These are phyloP conservation scores for Chesias legatella DNA, from an alignment of 2,888 invertebrate species.

Conservation along the genomic window DNA sequence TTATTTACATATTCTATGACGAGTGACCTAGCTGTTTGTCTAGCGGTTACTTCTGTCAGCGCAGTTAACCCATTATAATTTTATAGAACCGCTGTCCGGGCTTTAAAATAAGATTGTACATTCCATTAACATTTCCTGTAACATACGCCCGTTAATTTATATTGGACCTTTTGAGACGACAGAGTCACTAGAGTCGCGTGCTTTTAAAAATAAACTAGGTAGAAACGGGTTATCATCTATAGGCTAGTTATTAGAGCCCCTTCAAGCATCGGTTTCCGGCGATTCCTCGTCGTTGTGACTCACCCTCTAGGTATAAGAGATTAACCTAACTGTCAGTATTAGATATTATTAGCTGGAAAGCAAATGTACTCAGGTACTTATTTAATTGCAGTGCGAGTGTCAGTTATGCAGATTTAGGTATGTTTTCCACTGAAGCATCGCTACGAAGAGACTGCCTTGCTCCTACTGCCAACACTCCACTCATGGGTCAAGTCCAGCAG, in stretches of 20 bases:
- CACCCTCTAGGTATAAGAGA: constrained; percentile 35
- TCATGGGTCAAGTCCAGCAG: too few species aligned
- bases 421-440: neutral
- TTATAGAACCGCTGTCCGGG: constrained; percentile 4
- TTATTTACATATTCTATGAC: too few species aligned
- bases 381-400: constrained; percentile 45
- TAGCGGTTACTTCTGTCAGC: constrained; percentile 8
- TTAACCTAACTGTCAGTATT: constrained; percentile 41
- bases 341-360: constrained; percentile 30
- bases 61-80: constrained; percentile 10
- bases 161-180: constrained; percentile 40
- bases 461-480: too few species aligned
- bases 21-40: constrained; percentile 4
- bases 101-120: constrained; percentile 29
- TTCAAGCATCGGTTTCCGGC: constrained; percentile 54
- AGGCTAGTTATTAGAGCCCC: constrained; percentile 44
- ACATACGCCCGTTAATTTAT: constrained; percentile 42
- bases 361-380: constrained; percentile 23
- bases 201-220: constrained; percentile 40
- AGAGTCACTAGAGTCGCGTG: constrained; percentile 32
- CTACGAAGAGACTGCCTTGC: neutral
- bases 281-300: constrained; percentile 39
- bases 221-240: constrained; percentile 40
- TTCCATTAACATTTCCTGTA: constrained; percentile 49
- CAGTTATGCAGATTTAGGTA: constrained; percentile 50